Evolutionary conservation across 1,140 invertebrate species (phyloP).

Genomic region (Neotoxoptera formosana): DNA sequence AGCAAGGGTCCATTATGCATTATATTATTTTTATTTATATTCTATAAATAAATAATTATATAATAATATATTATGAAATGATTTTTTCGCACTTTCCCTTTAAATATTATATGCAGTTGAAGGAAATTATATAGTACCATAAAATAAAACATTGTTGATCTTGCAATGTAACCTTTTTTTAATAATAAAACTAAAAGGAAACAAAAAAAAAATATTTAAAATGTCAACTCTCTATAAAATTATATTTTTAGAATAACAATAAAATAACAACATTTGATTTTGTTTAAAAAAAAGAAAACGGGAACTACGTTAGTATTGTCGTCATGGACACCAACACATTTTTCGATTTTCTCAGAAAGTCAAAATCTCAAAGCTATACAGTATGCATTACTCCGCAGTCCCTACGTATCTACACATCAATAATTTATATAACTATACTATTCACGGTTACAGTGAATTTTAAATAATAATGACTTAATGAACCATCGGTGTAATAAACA

Average conservation of each 20-base stretch:
- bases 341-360: background rate
- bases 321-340: background rate
- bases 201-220: background rate
- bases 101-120: background rate
- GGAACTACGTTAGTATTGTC: background rate
- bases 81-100: background rate
- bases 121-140: background rate
- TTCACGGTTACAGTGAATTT: background rate
- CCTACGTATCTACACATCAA: slow-evolving; percentile 8
- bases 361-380: background rate
- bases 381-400: background rate
- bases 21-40: no score
- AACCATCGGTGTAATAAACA: background rate
- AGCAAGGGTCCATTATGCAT: no score
- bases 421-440: background rate
- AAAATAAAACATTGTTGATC: background rate
- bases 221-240: background rate
- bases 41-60: no score
- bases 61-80: background rate
- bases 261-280: background rate
- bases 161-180: background rate
- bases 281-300: background rate
- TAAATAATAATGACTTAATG: background rate
- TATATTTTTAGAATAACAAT: background rate
- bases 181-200: background rate